These are phyloP conservation scores for Geothlypis trichas DNA, from an alignment of 2,113 vertebrate species.

Conservation along the genomic window DNA sequence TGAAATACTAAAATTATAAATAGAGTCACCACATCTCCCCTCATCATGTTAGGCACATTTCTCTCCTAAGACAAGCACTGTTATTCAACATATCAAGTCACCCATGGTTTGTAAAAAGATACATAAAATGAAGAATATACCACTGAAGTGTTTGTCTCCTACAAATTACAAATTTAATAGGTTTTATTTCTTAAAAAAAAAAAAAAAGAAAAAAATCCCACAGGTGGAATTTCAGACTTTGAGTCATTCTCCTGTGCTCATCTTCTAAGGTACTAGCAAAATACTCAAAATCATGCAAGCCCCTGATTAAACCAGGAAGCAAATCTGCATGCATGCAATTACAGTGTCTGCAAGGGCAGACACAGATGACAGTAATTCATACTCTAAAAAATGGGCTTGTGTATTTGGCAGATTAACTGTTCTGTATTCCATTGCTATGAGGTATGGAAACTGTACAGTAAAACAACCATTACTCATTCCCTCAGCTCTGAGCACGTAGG, in stretches of 20 bases:
- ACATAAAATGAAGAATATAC: not conserved
- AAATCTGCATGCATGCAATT: conserved; percentile 67
- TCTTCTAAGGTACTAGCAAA: conserved; percentile 4
- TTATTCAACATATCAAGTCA: not conserved
- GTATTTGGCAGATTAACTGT: conserved; percentile 74
- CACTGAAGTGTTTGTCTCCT: not conserved
- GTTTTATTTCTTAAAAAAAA: not conserved
- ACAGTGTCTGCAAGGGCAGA: conserved; percentile 62
- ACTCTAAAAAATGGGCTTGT: conserved; percentile 72
- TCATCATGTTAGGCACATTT: not conserved
- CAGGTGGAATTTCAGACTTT: conserved; percentile 9
- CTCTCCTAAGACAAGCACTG: not conserved
- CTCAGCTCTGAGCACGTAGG: conserved; percentile 44
- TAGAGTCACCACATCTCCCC: not conserved
- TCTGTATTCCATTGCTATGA: conserved; percentile 78
- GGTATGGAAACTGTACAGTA: conserved; percentile 78
- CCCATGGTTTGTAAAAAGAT: not conserved
- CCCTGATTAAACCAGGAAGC: conserved; percentile 59
- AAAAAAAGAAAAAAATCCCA: not conserved
- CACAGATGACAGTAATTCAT: conserved; percentile 73
- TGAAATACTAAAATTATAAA: conserved; percentile 31
- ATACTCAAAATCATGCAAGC: not conserved
- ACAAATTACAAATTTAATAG: not conserved
- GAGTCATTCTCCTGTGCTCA: not conserved
- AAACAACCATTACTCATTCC: conserved; percentile 69